Evolutionary conservation across 1,140 invertebrate genomes (phyloP).

Genomic region (Bombus cullumanus): DNA sequence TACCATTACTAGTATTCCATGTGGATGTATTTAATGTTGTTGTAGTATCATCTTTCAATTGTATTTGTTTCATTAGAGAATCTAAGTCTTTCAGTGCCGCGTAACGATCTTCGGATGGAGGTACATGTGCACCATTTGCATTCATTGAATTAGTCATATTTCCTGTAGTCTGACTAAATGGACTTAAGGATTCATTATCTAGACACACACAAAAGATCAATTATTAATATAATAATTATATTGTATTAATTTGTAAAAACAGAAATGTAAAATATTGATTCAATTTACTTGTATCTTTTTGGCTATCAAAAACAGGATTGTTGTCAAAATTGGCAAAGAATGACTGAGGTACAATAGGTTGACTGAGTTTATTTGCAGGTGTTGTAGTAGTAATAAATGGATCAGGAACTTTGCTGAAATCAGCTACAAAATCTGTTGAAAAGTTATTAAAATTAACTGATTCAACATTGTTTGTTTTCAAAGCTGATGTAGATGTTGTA

Average conservation of each 20-base stretch:
- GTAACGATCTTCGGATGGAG: slow-evolving; percentile 89
- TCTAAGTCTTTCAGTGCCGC: slow-evolving; percentile 93
- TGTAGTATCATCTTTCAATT: slow-evolving; percentile 77
- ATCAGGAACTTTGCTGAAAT: slow-evolving; percentile 85
- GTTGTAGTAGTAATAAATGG: slow-evolving; percentile 75
- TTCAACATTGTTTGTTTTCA: slow-evolving; percentile 64
- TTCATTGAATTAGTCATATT: slow-evolving; percentile 59
- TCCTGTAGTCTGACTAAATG: slow-evolving; percentile 70
- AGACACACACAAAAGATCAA: slow-evolving; percentile 1
- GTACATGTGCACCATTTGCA: slow-evolving; percentile 74
- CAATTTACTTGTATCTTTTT: slow-evolving; percentile 73
- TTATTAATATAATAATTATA: background rate
- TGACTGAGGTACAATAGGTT: slow-evolving; percentile 77
- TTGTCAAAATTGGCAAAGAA: slow-evolving; percentile 90
- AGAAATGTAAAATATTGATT: background rate
- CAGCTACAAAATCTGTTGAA: slow-evolving; percentile 85
- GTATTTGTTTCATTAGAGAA: slow-evolving; percentile 84
- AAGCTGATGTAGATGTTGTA: slow-evolving; percentile 58
- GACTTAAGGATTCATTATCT: slow-evolving; percentile 72
- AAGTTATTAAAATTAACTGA: slow-evolving; percentile 78
- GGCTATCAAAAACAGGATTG: slow-evolving; percentile 86
- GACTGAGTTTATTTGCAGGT: slow-evolving; percentile 66
- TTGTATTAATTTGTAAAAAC: background rate
- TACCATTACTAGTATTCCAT: slow-evolving; percentile 79
- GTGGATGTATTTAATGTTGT: slow-evolving; percentile 64